Evolutionary conservation across 1,140 invertebrate genomes (phyloP), one percentile per base, ranked within the genome.

Genomic region (Platorchestia sp.): DNA sequence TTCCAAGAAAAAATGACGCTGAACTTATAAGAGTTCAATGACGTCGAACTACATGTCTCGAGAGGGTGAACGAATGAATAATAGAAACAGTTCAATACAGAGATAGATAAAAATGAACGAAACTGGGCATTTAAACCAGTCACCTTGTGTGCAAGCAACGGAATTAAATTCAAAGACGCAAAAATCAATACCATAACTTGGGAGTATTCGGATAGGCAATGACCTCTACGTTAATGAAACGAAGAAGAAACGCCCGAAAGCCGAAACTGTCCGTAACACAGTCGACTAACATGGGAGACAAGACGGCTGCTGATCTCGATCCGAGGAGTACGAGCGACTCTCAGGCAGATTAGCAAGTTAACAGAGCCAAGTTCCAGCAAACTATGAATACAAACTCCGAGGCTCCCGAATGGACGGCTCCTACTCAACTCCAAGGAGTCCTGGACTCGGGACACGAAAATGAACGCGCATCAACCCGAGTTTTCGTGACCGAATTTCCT

Each of bases 321-420:
- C 86, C 27, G 87, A 42, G 43, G 87, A 89, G 87, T 44, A 89
- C 87, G 87, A 93, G 91, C 91, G 45, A 93, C 91, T 93, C 91
- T 45, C 43, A 93, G 91, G 44, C 91, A 93, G 91, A 93, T 93
- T 93, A 93, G 91, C 91, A 93, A 93, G 91, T 93, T 93, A 93
- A 93, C 91, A 93, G 91, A 93, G 43, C 91, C 45, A 93, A 93
- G 6, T 93, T 93, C 91, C 45, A 22, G 91, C 45, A 45, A 93
- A 93, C 91, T 93, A 93, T 93, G 91, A 93, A 93, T 93, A 93
- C 91, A 93, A 93, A 93, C 91, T 93, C 91, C n/a, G 44, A 44
- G 36, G 43, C 91, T 89, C 43, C 27, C 0, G n/a, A 36, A 89
- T 89, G 43, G 14, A 89, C 27, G 87, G 87, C 87, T 75, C 59